Evolutionary conservation across 2,888 invertebrate species (phyloP).

Genomic region (Alloplasta piceator): DNA sequence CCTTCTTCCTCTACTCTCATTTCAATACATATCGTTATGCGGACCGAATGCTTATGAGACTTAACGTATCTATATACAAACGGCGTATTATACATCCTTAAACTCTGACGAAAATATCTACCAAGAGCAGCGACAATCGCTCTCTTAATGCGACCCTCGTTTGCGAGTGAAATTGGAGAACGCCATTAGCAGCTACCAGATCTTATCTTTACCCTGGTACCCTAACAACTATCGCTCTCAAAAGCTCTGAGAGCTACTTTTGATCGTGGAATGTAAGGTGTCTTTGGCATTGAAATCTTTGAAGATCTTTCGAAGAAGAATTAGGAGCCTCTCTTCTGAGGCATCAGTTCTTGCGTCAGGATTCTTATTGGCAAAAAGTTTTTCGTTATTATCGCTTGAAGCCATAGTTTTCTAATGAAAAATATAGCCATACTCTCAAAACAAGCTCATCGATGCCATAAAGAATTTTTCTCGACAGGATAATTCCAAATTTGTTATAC

Average conservation of each 20-base stretch:
- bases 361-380: neutral
- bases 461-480: too few species aligned
- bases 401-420: too few species aligned
- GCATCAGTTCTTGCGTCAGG: neutral
- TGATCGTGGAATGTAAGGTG: constrained; percentile 13
- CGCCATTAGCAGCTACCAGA: constrained; percentile 64
- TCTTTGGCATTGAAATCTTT: constrained; percentile 16
- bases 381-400: too few species aligned
- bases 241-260: constrained; percentile 43
- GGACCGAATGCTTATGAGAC: constrained; percentile 13
- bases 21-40: constrained; percentile 8
- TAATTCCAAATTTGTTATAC: too few species aligned
- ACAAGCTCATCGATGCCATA: too few species aligned
- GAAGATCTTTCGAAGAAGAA: constrained; percentile 16
- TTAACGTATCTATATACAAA: constrained; percentile 13
- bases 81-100: constrained; percentile 33
- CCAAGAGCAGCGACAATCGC: constrained; percentile 39
- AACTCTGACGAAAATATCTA: constrained; percentile 20
- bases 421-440: too few species aligned
- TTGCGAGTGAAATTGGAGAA: constrained; percentile 62
- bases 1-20: neutral
- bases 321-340: constrained; percentile 10
- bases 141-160: constrained; percentile 56
- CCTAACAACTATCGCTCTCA: constrained; percentile 24
- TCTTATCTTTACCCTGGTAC: constrained; percentile 56